These are phyloP conservation scores for Carassius carassius DNA, from an alignment of 2,113 vertebrate species.

Conservation along the genomic window DNA sequence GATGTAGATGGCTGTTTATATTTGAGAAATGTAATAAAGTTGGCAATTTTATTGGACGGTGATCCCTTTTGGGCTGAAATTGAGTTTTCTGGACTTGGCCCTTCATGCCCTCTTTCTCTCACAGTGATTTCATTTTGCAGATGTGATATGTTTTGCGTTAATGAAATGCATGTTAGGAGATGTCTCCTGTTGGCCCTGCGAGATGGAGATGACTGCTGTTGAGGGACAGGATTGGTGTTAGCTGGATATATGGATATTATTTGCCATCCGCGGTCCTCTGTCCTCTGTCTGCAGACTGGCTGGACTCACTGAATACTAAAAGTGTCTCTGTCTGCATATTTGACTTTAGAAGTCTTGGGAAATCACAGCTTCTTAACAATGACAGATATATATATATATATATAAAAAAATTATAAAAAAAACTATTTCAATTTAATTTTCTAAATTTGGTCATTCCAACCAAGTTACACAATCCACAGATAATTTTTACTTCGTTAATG, in stretches of 20 bases:
- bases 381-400: not conserved
- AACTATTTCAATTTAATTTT: not conserved
- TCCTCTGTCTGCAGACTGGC: not conserved
- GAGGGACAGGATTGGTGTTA: conserved; percentile 39
- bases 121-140: conserved; percentile 55
- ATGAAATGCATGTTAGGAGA: conserved; percentile 58
- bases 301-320: not conserved
- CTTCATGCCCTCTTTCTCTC: conserved; percentile 39
- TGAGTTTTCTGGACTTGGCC: conserved; percentile 36
- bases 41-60: conserved; percentile 54
- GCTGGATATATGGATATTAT: conserved; percentile 37
- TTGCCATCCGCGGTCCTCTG: not conserved
- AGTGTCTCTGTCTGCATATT: not conserved
- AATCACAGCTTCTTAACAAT: not conserved
- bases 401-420: not conserved
- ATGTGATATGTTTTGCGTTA: conserved; percentile 51
- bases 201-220: conserved; percentile 40
- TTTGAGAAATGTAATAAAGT: conserved; percentile 56
- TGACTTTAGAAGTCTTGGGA: not conserved
- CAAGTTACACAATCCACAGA: not conserved
- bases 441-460: no score
- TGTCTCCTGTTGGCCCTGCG: conserved; percentile 38
- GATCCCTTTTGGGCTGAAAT: conserved; percentile 51
- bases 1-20: conserved; percentile 57
- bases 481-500: not conserved